These are phyloP conservation scores for Epinephelus malabaricus DNA, from an alignment of 2,797 vertebrate genomes.

Conservation along the genomic window DNA sequence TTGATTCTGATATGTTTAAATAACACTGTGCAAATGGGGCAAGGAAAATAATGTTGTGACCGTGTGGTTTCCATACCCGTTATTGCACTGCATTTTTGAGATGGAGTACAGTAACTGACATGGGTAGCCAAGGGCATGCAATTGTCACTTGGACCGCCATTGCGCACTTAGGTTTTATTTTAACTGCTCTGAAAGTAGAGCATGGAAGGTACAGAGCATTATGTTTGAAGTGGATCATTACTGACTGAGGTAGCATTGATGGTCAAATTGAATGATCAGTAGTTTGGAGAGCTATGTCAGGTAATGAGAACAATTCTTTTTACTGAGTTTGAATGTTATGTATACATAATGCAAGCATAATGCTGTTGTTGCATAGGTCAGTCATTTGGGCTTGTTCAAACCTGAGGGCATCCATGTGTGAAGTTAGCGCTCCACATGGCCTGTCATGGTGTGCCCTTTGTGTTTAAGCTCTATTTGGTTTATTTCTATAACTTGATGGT, in stretches of 20 bases:
- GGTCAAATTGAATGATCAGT: background rate
- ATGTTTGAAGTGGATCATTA: background rate
- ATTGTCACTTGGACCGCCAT: no score
- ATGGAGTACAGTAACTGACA: no score
- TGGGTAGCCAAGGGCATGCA: no score
- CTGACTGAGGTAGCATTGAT: background rate
- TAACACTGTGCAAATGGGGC: no score
- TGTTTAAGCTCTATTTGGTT: constrained; percentile 30
- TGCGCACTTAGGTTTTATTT: no score
- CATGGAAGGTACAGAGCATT: background rate
- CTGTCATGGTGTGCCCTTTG: constrained; percentile 35
- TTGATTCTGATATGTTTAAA: no score
- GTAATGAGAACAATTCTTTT: background rate
- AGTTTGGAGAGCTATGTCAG: background rate
- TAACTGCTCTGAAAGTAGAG: no score
- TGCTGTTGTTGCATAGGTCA: background rate
- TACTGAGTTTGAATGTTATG: background rate
- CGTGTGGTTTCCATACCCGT: no score
- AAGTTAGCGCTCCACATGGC: constrained; percentile 17
- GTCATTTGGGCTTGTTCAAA: background rate
- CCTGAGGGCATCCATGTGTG: constrained; percentile 13
- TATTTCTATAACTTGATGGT: constrained; percentile 44
- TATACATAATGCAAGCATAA: background rate
- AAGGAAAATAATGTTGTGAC: no score
- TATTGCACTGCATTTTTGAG: no score